Percentiles rank a stretch among this genome's conserved stretches.
Evolutionary conservation across 2,888 invertebrate genomes (phyloP).

Genomic region (Dryocosmus kuriphilus): DNA sequence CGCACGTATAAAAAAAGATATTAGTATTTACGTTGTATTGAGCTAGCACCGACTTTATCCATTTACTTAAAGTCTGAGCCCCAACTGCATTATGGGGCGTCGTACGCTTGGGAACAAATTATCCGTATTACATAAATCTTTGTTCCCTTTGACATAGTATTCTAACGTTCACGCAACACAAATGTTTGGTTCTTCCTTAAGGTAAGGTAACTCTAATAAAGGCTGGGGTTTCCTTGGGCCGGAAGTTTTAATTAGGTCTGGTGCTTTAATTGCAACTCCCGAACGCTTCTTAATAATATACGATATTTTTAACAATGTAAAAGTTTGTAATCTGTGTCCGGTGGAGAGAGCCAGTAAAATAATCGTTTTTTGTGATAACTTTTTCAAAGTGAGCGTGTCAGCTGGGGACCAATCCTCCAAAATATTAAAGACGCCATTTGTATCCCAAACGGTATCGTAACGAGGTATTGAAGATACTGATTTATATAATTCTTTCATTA

Average conservation of each 20-base stretch:
- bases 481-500: not conserved
- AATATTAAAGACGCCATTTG: not conserved
- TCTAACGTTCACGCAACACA: conserved; percentile 19
- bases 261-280: conserved; percentile 1
- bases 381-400: conserved; percentile 7
- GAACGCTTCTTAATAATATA: conserved; percentile 9
- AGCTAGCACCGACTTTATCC: no score
- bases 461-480: not conserved
- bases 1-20: no score
- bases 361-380: conserved; percentile 41
- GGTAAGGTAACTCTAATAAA: conserved; percentile 12
- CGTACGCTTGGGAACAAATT: no score
- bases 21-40: no score
- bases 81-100: no score
- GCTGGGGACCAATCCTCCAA: conserved; percentile 36
- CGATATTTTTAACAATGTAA: conserved; percentile 18
- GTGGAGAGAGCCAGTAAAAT: conserved; percentile 43
- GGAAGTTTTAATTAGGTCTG: conserved; percentile 2
- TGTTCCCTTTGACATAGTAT: conserved; percentile 20
- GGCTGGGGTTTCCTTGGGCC: not conserved
- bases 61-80: no score
- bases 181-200: not conserved
- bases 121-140: not conserved
- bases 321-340: conserved; percentile 33
- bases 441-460: conserved; percentile 2